Evolutionary conservation across 2,113 vertebrate species (phyloP).

Genomic region (Saimiri boliviensis): DNA sequence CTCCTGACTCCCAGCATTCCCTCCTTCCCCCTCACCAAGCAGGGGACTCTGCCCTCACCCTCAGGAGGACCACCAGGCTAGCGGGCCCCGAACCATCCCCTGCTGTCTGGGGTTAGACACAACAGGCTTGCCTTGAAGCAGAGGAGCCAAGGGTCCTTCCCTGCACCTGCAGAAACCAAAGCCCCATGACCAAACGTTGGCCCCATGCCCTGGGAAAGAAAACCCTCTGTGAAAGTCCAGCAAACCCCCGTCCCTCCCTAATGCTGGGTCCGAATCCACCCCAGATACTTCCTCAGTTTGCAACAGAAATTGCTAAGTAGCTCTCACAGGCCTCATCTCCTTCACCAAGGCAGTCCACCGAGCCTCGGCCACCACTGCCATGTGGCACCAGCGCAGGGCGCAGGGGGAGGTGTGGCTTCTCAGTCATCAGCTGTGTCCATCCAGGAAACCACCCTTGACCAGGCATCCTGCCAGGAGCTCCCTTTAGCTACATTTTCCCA

Average conservation of each 20-base stretch:
- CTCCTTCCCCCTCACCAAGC: constrained; percentile 52
- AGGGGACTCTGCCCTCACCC: constrained; percentile 69
- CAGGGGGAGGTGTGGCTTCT: neutral
- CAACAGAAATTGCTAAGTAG: neutral
- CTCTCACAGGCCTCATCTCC: neutral
- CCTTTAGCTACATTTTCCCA: neutral
- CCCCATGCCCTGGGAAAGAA: neutral
- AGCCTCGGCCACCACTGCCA: neutral
- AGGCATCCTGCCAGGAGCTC: neutral
- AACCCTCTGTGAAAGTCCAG: neutral
- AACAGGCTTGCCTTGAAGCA: constrained; percentile 2
- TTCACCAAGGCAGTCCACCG: neutral
- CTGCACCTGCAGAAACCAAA: neutral
- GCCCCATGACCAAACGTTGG: neutral
- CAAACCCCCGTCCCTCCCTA: no score
- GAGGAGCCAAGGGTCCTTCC: no score
- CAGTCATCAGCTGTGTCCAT: neutral
- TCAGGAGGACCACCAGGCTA: constrained; percentile 47
- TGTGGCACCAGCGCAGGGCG: neutral
- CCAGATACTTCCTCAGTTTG: neutral
- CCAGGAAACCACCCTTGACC: neutral
- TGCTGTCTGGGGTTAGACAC: constrained; percentile 70
- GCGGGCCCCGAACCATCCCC: constrained; percentile 29
- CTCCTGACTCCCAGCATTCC: accelerated
- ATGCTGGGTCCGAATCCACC: accelerated